Conservation (phyloP, 2,797 vertebrate species). For the Onychomys leucogaster region DNA sequence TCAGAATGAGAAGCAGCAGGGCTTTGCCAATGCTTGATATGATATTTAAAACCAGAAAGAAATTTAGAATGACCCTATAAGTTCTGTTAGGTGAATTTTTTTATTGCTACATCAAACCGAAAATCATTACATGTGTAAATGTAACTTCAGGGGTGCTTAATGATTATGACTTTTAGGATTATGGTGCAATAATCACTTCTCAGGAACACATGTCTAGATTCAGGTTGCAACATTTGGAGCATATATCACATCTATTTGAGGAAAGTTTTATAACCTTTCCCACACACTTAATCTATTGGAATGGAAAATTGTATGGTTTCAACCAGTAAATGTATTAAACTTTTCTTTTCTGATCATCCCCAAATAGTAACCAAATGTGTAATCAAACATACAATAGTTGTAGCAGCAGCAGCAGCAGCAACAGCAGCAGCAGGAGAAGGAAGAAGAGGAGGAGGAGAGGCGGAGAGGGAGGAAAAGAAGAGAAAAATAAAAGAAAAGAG, state of each 20-base stretch:
- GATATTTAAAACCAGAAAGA: not conserved
- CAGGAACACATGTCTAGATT: not conserved
- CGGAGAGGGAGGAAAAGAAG: not conserved
- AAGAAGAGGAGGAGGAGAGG: not conserved
- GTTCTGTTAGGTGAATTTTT: not conserved
- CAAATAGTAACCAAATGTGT: not conserved
- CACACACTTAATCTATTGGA: not conserved
- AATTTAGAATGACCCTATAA: not conserved
- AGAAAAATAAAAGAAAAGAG: not conserved
- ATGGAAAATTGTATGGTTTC: slow-evolving; percentile 39
- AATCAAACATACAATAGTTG: not conserved
- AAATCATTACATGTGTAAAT: not conserved
- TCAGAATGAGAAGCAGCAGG: not conserved
- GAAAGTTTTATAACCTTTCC: not conserved
- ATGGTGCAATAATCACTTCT: not conserved
- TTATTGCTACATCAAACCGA: not conserved
- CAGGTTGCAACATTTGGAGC: not conserved
- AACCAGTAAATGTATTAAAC: not conserved
- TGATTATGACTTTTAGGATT: not conserved
- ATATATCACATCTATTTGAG: not conserved
- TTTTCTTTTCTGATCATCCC: not conserved
- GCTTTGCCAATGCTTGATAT: not conserved
- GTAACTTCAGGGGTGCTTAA: not conserved
- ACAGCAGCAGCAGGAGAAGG: no score
- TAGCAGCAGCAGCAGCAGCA: no score